Evolutionary conservation across 2,113 vertebrate species (phyloP).

Genomic region (Eleginops maclovinus): DNA sequence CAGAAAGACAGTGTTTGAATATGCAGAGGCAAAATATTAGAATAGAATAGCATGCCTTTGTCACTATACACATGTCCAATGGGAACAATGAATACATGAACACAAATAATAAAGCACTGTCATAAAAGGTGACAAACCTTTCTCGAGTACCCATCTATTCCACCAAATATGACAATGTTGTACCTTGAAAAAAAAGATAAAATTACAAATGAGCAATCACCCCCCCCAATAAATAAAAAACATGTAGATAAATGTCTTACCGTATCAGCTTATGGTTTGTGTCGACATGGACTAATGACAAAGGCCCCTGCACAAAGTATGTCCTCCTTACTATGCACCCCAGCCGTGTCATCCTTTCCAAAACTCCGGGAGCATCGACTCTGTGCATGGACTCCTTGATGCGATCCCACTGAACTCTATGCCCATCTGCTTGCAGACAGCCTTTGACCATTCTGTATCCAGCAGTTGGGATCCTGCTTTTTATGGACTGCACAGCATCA

Average conservation of each 20-base stretch:
- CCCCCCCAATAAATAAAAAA: no score
- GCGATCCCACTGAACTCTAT: slow-evolving; percentile 37
- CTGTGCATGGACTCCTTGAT: slow-evolving; percentile 45
- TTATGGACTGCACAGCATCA: slow-evolving; percentile 5
- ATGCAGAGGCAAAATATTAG: neutral
- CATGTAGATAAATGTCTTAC: slow-evolving; percentile 13
- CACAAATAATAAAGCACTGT: slow-evolving; percentile 18
- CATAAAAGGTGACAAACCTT: slow-evolving; percentile 21
- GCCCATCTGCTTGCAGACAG: slow-evolving; percentile 16
- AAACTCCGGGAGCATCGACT: slow-evolving; percentile 39
- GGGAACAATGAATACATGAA: slow-evolving; percentile 14
- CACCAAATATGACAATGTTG: no score
- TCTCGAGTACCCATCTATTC: slow-evolving; percentile 8
- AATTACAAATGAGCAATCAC: neutral
- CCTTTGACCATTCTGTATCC: slow-evolving; percentile 24
- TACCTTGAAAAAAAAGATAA: slow-evolving; percentile 17
- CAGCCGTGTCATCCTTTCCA: slow-evolving; percentile 15
- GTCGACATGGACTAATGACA: slow-evolving; percentile 42
- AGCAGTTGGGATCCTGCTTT: slow-evolving; percentile 13
- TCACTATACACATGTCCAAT: no score
- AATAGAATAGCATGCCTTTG: no score
- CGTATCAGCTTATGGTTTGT: slow-evolving; percentile 45
- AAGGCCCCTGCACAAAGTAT: slow-evolving; percentile 30
- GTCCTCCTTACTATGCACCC: slow-evolving; percentile 1
- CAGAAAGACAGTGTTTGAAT: slow-evolving; percentile 25